These are phyloP conservation scores for Semnornis frantzii DNA, from an alignment of 2,113 vertebrate species.

Conservation along the genomic window DNA sequence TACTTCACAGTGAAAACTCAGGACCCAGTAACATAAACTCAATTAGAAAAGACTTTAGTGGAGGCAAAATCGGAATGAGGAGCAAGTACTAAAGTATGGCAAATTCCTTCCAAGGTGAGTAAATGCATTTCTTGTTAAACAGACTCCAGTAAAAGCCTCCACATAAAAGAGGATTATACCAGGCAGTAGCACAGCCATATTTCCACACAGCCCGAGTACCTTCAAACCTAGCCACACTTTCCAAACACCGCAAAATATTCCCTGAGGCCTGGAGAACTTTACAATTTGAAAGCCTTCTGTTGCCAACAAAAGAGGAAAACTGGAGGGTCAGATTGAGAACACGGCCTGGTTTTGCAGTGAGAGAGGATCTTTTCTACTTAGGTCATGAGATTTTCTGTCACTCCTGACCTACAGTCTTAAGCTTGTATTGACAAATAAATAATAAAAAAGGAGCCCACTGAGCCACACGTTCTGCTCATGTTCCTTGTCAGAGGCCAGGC, in stretches of 20 bases:
- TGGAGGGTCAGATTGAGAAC: background rate
- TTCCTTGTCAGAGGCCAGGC: background rate
- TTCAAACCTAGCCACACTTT: constrained; percentile 62
- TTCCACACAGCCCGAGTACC: constrained; percentile 40
- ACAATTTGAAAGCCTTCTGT: constrained; percentile 69
- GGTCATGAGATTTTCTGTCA: background rate
- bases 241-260: constrained; percentile 74
- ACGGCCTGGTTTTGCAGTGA: background rate
- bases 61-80: background rate
- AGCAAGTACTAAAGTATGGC: background rate
- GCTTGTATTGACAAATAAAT: background rate
- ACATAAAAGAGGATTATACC: background rate
- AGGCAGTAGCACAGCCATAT: background rate
- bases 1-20: background rate
- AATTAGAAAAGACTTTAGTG: background rate
- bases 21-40: background rate
- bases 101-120: background rate
- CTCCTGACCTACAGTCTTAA: background rate
- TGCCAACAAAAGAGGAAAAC: constrained; percentile 52
- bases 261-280: constrained; percentile 52
- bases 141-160: background rate
- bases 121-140: background rate
- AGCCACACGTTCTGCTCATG: background rate
- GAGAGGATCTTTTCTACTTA: background rate
- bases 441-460: background rate